A percentile compares a stretch with the other conserved stretches of the same genome.
Evolutionary conservation across 1,140 invertebrate genomes (phyloP).

Genomic region (Marisa cornuarietis): DNA sequence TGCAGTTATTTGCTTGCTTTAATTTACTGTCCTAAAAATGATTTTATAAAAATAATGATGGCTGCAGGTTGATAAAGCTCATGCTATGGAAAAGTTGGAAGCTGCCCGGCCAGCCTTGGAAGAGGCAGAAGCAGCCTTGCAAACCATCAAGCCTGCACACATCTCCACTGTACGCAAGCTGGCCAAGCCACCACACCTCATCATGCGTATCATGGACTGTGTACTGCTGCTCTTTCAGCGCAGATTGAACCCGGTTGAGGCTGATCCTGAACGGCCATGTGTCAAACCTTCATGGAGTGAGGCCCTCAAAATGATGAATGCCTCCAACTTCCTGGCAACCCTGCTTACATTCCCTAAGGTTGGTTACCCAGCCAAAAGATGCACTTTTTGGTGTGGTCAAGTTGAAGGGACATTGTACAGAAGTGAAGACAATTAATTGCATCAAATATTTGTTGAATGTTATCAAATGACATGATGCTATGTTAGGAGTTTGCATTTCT

Average conservation of each 20-base stretch:
- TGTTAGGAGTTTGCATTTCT: no score
- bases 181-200: conserved; percentile 92
- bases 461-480: no score
- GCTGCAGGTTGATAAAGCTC: conserved; percentile 79
- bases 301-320: conserved; percentile 97
- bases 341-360: conserved; percentile 93
- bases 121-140: conserved; percentile 91
- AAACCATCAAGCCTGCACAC: conserved; percentile 94
- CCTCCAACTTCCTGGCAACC: conserved; percentile 90
- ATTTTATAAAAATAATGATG: conserved; percentile 3
- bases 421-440: no score
- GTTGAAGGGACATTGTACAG: no score
- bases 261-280: conserved; percentile 83
- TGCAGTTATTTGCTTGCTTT: no score
- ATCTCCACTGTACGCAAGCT: conserved; percentile 89
- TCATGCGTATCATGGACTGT: conserved; percentile 99
- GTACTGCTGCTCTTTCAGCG: conserved; percentile 92
- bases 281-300: conserved; percentile 93
- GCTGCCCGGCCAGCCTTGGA: conserved; percentile 91
- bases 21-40: neutral
- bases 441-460: no score
- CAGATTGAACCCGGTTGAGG: conserved; percentile 81
- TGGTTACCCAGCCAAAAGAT: neutral
- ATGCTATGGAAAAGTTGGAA: conserved; percentile 90
- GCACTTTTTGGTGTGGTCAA: no score